Evolutionary conservation across 2,113 vertebrate genomes (phyloP).

Genomic region (Rana temporaria): DNA sequence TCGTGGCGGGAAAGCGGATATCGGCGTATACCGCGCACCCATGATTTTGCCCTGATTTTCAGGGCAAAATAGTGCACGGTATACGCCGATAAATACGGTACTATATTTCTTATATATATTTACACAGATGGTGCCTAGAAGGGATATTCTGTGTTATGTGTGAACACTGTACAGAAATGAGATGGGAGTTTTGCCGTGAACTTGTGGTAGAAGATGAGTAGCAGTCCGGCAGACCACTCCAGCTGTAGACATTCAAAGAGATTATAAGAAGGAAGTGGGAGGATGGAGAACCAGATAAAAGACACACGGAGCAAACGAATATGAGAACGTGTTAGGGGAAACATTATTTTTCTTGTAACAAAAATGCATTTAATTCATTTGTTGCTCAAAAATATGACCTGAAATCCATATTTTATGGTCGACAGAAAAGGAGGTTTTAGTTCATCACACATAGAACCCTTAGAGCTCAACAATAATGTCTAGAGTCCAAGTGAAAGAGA

Average conservation of each 20-base stretch:
- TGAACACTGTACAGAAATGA: constrained; percentile 1
- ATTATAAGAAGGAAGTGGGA: constrained; percentile 32
- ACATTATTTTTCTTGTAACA: constrained; percentile 5
- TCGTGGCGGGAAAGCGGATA: no score
- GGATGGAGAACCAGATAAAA: constrained; percentile 32
- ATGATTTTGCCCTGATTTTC: no score
- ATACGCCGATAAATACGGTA: no score
- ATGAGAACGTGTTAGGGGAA: constrained; percentile 33
- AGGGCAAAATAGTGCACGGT: no score
- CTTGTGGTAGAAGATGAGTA: constrained; percentile 27
- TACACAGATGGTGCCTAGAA: constrained; percentile 29
- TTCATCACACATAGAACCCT: not conserved
- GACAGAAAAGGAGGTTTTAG: not conserved
- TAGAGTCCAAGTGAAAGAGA: constrained; percentile 8
- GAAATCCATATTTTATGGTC: constrained; percentile 30
- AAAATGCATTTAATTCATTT: constrained; percentile 15
- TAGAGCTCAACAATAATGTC: not conserved
- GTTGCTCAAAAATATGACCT: not conserved
- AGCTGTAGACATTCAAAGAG: constrained; percentile 39
- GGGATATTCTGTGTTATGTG: constrained; percentile 9
- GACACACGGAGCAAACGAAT: constrained; percentile 35
- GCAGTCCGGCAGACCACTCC: constrained; percentile 17
- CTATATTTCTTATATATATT: no score
- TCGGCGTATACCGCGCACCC: no score
- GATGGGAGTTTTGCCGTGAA: not conserved